phyloP scores from a whole-genome alignment of 2,797 vertebrate genomes.

The Myripristis murdjan region DNA sequence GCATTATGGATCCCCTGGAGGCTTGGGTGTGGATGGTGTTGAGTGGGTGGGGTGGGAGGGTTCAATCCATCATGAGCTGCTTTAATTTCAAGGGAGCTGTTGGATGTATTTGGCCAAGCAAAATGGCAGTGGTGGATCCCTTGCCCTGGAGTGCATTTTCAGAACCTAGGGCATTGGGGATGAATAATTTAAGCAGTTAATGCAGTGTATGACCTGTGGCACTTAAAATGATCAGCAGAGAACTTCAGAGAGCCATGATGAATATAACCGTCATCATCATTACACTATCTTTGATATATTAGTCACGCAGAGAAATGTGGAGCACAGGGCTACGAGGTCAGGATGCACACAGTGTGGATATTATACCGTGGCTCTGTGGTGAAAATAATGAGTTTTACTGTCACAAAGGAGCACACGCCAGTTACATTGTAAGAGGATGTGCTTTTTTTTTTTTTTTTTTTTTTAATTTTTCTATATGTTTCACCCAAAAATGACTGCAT shows the following conservation, averaged over 20 bases:
- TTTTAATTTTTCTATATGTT: not conserved
- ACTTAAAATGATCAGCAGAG: slow-evolving; percentile 68
- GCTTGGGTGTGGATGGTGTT: slow-evolving; percentile 59
- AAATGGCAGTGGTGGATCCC: slow-evolving; percentile 66
- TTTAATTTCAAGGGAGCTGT: slow-evolving; percentile 76
- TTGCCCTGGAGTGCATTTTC: slow-evolving; percentile 64
- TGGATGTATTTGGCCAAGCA: slow-evolving; percentile 61
- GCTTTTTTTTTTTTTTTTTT: not conserved
- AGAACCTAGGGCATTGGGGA: slow-evolving; percentile 63
- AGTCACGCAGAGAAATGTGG: slow-evolving; percentile 49
- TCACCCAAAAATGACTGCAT: not conserved
- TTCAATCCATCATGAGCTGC: slow-evolving; percentile 67
- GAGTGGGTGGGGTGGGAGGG: slow-evolving; percentile 49
- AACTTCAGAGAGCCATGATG: slow-evolving; percentile 70
- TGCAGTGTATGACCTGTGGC: slow-evolving; percentile 73
- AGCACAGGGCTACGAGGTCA: slow-evolving; percentile 46
- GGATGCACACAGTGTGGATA: slow-evolving; percentile 27
- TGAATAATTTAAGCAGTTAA: slow-evolving; percentile 83
- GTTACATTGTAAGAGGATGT: not conserved
- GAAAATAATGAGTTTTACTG: slow-evolving; percentile 33
- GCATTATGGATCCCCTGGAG: slow-evolving; percentile 70
- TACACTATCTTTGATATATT: slow-evolving; percentile 64
- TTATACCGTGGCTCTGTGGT: slow-evolving; percentile 19
- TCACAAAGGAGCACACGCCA: slow-evolving; percentile 6
- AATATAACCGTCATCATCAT: slow-evolving; percentile 71